Evolutionary conservation across 2,888 invertebrate species (phyloP).

Genomic region (Ectropis crepuscularia): DNA sequence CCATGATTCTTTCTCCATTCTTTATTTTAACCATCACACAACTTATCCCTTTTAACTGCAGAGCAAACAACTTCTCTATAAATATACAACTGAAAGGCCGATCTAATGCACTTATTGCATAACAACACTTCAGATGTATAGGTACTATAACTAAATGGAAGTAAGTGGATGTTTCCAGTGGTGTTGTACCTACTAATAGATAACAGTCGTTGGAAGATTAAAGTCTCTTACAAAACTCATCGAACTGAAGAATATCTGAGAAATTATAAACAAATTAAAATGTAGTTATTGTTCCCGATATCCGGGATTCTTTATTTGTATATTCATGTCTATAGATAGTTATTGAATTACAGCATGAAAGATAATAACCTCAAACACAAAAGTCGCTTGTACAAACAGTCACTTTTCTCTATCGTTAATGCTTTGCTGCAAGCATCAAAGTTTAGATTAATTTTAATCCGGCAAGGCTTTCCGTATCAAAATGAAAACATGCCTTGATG

Average conservation of each 20-base stretch:
- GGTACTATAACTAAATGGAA: neutral
- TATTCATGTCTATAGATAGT: too few species aligned
- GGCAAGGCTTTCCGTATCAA: constrained; percentile 1
- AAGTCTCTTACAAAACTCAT: too few species aligned
- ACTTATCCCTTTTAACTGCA: constrained; percentile 16
- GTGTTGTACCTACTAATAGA: neutral
- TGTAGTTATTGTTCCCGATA: too few species aligned
- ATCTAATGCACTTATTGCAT: constrained; percentile 29
- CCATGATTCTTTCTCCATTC: constrained; percentile 6
- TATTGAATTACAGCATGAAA: too few species aligned
- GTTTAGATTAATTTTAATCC: constrained; percentile 5
- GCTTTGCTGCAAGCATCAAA: neutral
- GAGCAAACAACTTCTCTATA: constrained; percentile 16
- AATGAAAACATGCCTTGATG: constrained; percentile 2
- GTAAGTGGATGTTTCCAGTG: neutral
- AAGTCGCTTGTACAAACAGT: constrained; percentile 3
- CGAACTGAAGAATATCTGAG: too few species aligned
- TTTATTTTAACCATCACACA: neutral
- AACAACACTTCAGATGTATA: constrained; percentile 13
- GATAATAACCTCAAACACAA: too few species aligned
- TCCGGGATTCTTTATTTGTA: too few species aligned
- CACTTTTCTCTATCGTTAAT: neutral
- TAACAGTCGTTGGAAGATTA: too few species aligned
- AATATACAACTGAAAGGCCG: constrained; percentile 22
- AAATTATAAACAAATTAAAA: too few species aligned